Conservation (phyloP, 2,888 invertebrate species). For the Drosophila diplacantha region DNA sequence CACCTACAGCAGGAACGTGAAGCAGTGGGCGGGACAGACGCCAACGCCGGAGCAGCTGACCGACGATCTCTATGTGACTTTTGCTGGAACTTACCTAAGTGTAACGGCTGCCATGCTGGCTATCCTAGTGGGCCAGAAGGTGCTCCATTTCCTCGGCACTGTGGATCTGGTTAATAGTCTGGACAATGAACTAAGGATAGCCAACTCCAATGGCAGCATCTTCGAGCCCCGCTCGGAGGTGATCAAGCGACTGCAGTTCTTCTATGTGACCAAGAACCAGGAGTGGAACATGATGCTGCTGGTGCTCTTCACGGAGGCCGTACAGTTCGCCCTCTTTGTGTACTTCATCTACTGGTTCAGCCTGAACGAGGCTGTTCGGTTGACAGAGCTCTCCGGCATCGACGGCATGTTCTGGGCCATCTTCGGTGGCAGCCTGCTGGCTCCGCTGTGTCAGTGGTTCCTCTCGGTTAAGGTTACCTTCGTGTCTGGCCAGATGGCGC, state of each 20-base stretch:
- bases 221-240: conserved; percentile 71
- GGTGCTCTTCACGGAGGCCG: conserved; percentile 69
- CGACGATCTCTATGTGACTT: conserved; percentile 70
- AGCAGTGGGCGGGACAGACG: conserved; percentile 34
- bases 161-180: conserved; percentile 72
- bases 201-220: conserved; percentile 74
- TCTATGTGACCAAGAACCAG: conserved; percentile 74
- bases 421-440: conserved; percentile 60
- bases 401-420: conserved; percentile 73
- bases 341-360: conserved; percentile 74
- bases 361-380: conserved; percentile 64
- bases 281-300: conserved; percentile 73
- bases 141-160: conserved; percentile 65
- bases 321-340: conserved; percentile 73
- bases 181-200: conserved; percentile 73
- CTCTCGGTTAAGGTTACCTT: conserved; percentile 71
- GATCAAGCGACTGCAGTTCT: conserved; percentile 73
- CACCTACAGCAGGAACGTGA: conserved; percentile 57
- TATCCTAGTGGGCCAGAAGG: conserved; percentile 64
- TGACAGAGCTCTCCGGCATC: conserved; percentile 59
- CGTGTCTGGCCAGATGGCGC: conserved; percentile 59
- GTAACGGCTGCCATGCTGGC: conserved; percentile 56
- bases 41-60: conserved; percentile 50
- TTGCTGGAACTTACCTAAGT: conserved; percentile 70
- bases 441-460: conserved; percentile 58